Evolutionary conservation across 2,113 vertebrate species (phyloP).

Genomic region (Ptyas mucosa): DNA sequence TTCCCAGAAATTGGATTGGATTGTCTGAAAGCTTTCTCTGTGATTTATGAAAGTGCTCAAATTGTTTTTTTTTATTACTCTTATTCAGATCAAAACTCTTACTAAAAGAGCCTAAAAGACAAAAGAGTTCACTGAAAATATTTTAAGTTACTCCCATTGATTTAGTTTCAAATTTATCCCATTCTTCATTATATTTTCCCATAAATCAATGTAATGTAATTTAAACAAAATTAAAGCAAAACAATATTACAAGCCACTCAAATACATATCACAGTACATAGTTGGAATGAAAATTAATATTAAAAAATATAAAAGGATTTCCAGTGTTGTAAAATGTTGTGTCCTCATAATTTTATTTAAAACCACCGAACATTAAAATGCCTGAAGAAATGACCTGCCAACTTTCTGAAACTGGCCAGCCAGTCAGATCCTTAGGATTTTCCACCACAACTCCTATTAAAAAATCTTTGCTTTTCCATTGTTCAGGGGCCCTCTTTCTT

Average conservation of each 20-base stretch:
- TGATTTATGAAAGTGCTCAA: neutral
- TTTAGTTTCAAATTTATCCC: neutral
- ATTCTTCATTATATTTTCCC: neutral
- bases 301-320: neutral
- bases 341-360: neutral
- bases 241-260: neutral
- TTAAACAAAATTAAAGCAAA: neutral
- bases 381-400: neutral
- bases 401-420: neutral
- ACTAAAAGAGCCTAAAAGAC: neutral
- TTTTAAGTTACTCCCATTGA: neutral
- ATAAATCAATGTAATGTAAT: neutral
- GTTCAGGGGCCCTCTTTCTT: neutral
- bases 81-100: neutral
- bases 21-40: neutral
- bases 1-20: neutral
- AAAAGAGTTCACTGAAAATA: neutral
- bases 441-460: neutral
- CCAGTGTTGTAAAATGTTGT: neutral
- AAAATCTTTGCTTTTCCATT: neutral
- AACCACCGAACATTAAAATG: neutral
- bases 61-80: neutral
- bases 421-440: neutral
- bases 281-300: neutral
- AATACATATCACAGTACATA: neutral